Evolutionary conservation across 2,888 invertebrate species (phyloP), one percentile per base, ranked within the genome.

Genomic region (Tipula unca): DNA sequence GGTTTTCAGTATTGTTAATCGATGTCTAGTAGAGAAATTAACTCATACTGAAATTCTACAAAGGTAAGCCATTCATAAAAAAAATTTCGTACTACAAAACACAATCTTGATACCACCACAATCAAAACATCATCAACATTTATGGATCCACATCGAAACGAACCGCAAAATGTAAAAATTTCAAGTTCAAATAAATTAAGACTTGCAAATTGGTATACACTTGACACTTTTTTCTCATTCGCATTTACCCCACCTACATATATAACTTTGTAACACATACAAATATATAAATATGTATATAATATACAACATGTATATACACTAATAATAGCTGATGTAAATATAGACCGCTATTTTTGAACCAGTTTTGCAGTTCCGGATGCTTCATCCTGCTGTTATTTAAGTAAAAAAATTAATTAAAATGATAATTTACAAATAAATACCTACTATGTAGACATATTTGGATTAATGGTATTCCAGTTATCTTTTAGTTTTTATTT

Each of bases 1-100:
- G 69, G 69, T 69, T 84, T 84, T 84, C 84, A 84, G 84, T 84
- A 20, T 84, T 36, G 25, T 84, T 13, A 84, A 84, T 84, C 84
- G 84, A 20, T 36, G 84, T 36, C 20, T 84, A 36, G 39, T 84
- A 20, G 39, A 84, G 20, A 84, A 84, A 84, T 36, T 84, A 32
- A 84, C 39, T 36, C 84, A 39, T 20, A 84, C 84, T 25, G 20
- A 84, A 84, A 84, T 84, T 36, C 20, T 36, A 36, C 84, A 39
- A 39, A 39, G 84, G 84, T 84, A 20, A 84, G 83, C 29, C n/a
- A n/a, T 54, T 54, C 82, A 29, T 82, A 82, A 82, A 8, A 82
- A 29, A 82, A 82, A 82, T n/a, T 29, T 3, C 32, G 3, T 32
- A 32, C 1, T 6, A 82, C 3, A 48, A 48, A 48, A 54, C 25